These are phyloP conservation scores for Arion vulgaris DNA, from an alignment of 1,140 invertebrate species.

Conservation along the genomic window DNA sequence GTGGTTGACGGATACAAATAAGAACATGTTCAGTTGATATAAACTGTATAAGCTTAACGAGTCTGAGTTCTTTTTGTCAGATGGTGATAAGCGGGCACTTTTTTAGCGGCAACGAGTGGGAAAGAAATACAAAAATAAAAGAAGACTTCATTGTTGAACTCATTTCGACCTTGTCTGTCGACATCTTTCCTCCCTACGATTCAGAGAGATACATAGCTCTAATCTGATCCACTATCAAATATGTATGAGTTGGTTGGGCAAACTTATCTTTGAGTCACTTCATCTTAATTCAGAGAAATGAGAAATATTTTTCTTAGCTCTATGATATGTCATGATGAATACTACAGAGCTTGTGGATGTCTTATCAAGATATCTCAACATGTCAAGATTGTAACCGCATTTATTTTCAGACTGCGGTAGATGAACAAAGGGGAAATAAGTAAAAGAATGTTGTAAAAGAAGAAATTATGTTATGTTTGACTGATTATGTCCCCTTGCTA, in stretches of 20 bases:
- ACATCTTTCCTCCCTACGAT: background rate
- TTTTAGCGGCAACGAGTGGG: background rate
- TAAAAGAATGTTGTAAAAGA: background rate
- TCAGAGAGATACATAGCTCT: background rate
- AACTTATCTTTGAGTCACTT: background rate
- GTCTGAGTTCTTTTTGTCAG: background rate
- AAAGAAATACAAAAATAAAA: background rate
- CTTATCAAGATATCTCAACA: background rate
- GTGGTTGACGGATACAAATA: background rate
- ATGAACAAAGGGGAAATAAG: background rate
- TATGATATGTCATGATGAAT: background rate
- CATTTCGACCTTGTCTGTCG: background rate
- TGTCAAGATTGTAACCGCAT: background rate
- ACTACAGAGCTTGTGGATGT: background rate
- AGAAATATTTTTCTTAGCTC: background rate
- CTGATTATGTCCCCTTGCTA: background rate
- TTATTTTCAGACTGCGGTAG: background rate
- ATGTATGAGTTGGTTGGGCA: background rate
- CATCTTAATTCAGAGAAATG: constrained; percentile 13
- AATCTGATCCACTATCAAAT: background rate
- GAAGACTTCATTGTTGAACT: background rate
- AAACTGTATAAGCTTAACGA: background rate
- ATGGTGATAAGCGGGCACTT: background rate
- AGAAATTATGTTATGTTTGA: background rate
- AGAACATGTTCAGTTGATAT: background rate